Percentiles rank a stretch among this genome's conserved stretches.
phyloP scores from a whole-genome alignment of 2,888 invertebrate genomes.

The Chalcosyrphus nemorum region DNA sequence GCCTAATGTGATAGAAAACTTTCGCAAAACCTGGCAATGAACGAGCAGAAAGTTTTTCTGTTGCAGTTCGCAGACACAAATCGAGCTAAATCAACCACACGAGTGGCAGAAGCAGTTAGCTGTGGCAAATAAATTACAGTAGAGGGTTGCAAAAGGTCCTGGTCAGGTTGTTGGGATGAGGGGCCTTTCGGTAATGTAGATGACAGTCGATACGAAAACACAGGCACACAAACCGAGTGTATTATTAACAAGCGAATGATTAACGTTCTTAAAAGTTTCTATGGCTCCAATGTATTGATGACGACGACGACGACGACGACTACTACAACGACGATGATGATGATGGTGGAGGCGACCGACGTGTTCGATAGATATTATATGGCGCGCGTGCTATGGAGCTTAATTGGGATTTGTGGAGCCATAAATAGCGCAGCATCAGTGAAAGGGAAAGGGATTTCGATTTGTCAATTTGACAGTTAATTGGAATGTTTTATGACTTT shows the following conservation, averaged over 20 bases:
- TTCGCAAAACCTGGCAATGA: slow-evolving; percentile 35
- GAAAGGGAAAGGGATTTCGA: slow-evolving; percentile 45
- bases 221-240: slow-evolving; percentile 16
- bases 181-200: neutral
- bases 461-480: slow-evolving; percentile 72
- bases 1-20: slow-evolving; percentile 62
- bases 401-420: slow-evolving; percentile 53
- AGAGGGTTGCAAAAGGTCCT: slow-evolving; percentile 8
- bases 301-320: neutral
- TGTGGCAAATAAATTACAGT: slow-evolving; percentile 47
- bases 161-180: neutral
- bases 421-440: slow-evolving; percentile 37
- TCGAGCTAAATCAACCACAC: slow-evolving; percentile 35
- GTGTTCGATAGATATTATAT: slow-evolving; percentile 44
- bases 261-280: slow-evolving; percentile 55
- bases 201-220: slow-evolving; percentile 10
- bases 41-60: slow-evolving; percentile 49
- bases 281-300: slow-evolving; percentile 24
- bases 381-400: slow-evolving; percentile 35
- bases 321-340: neutral
- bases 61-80: slow-evolving; percentile 49
- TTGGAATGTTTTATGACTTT: slow-evolving; percentile 69
- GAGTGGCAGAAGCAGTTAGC: neutral
- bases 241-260: slow-evolving; percentile 62
- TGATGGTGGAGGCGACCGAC: neutral